Base-by-base conservation (phyloP, 23 tunicate species). In the Trididemnum nubilum region DNA sequence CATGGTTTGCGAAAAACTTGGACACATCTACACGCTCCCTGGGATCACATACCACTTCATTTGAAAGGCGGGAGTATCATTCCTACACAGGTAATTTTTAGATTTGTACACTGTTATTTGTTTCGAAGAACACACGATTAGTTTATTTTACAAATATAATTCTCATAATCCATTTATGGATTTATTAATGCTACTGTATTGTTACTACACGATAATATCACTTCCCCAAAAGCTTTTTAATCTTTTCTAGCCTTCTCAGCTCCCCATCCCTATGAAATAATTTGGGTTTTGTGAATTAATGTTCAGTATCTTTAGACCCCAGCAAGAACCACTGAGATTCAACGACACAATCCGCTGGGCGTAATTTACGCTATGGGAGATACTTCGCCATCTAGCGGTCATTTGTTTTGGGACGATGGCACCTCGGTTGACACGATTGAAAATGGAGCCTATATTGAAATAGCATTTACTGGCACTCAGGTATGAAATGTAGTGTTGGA, bases 321-420 rank as follows among this genome's bases (percentile, higher is more conserved):
- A 3, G 93, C 84, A 40, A 38, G 79, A 2, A 88, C 93, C 0
- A 82, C 87, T 0, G 79, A 76, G 25, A 35, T 76, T 25, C 93
- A 88, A 57, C 89, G 94, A 27, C 24, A 26, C 51, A 93, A 93
- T 64, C 51, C 51, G 0, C 77, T 93, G 22, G 92, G 89, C 2
- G 36, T 93, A 4, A 70, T 93, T 24, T 91, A 89, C 18, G 92
- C 92, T n/a, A 60, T 93, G 71, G 87, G 65, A 27, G 92, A 87
- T 21, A 9, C 76, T 18, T 51, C 39, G 2, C 27, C 85, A 31
- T 58, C 67, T 21, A 75, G 35, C 15, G 98, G 98, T 22, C 83
- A 80, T 38, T 50, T 93, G 33, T 93, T 87, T 36, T 93, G 98
- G 98, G 98, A 93, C 51, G 98, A 93, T 69, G 91, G 98, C 18